Evolutionary conservation across 2,888 invertebrate genomes (phyloP), one percentile per base, ranked within the genome.

Genomic region (Nycteola revayana): DNA sequence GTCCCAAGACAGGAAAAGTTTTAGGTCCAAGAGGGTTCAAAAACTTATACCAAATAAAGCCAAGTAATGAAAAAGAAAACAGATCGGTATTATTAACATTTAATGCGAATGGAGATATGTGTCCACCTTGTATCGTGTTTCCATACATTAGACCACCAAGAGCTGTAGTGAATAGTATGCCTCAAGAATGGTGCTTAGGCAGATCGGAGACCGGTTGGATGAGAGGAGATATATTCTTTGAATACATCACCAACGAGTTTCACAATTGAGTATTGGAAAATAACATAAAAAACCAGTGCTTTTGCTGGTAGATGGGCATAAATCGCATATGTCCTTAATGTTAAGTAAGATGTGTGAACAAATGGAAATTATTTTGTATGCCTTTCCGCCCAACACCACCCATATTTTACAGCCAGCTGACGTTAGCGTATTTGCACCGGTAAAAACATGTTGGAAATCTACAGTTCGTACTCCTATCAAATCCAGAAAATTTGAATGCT

Each of bases 21-120:
- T 45, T 66, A 36, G 60, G 45, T 7, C 56, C 60, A 26, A 66
- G 46, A 42, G 61, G 64, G 3, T 54, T 18, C 8, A 55, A 45
- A 33, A 55, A 64, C 41, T 11, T 54, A 4, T 51, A 61, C 36
- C 9, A 49, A 31, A 42, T 66, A 25, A 52, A 55, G 22, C 9
- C 44, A 23, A 22, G 52, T 1, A 59, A 54, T 9, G 62, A 64
- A 38, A 68, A 66, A 48, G 61, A 59, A 7, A 57, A 41, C 20
- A 6, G 67, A n/a, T 67, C 66, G 2, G 60, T 65, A 1, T 25
- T 66, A 7, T 28, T 60, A 7, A 43, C 36, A 6, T 54, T 65
- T 26, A 37, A 39, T 28, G 67, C 66, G 5, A 22, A 9, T 42
- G 44, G 63, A 2, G 23, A 55, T 9, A 36, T 57, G 7, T 47